phyloP scores from a whole-genome alignment of 2,797 vertebrate species.

The Loriculus beryllinus region DNA sequence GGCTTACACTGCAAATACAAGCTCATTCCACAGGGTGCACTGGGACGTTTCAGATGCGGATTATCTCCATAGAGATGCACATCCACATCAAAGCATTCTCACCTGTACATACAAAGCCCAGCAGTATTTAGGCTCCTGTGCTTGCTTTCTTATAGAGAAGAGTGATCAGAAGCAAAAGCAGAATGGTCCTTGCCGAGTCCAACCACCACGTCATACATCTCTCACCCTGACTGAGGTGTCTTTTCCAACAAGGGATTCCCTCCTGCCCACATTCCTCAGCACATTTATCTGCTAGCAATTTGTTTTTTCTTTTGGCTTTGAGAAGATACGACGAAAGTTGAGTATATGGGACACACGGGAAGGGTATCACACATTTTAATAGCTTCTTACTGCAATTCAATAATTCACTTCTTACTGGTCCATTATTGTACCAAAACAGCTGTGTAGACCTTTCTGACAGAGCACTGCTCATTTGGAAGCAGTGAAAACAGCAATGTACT shows the following conservation, averaged over 20 bases:
- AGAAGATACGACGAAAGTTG: not conserved
- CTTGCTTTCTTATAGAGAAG: not conserved
- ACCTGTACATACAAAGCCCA: not conserved
- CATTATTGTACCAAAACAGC: not conserved
- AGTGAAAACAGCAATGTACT: not conserved
- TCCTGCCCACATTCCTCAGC: not conserved
- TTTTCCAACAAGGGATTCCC: not conserved
- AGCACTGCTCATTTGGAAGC: not conserved
- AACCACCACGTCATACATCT: not conserved
- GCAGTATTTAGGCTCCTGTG: rapidly evolving
- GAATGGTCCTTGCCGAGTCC: not conserved
- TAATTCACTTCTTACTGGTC: not conserved
- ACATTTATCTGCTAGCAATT: not conserved
- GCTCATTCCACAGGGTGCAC: not conserved
- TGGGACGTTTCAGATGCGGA: not conserved
- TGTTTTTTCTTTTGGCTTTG: not conserved
- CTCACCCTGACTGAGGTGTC: not conserved
- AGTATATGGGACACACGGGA: not conserved
- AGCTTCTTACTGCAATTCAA: not conserved
- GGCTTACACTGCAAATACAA: rapidly evolving
- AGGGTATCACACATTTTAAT: not conserved
- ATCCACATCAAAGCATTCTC: not conserved
- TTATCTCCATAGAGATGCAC: not conserved
- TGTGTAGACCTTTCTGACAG: not conserved
- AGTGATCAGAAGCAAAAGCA: not conserved